Base-by-base conservation (phyloP, 2,888 invertebrate genomes). In the Caenorhabditis sinica region DNA sequence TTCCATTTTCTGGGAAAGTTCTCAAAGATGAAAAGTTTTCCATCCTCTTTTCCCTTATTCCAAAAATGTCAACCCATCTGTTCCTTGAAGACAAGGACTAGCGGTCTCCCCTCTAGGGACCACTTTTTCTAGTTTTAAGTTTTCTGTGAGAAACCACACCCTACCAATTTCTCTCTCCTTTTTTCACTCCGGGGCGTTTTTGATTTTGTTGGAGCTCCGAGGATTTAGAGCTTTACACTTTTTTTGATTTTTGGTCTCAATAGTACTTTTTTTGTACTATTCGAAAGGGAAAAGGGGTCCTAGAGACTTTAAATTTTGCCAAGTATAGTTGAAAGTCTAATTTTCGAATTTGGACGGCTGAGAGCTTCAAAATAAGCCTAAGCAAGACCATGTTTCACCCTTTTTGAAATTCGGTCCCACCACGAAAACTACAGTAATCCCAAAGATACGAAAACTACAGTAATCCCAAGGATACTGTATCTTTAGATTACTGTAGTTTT, bases 121-220 rank as follows among this genome's bases (percentile, higher is more conserved):
- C 63, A 85, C 23, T 51, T 51, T 84, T 17, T 91, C 92, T 82
- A 93, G 68, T 28, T 91, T 85, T 76, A 86, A 87, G 85, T 92
- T 92, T 63, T 89, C 88, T 13, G 94, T 94, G 85, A 94, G 94
- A 60, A 95, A 93, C 28, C 25, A 40, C 51, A 49, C 49, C 13
- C 49, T 49, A 8, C 3, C 5, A 23, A 15, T 56, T 4, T 56
- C 28, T 9, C 40, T 11, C 8, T 40, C 13, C 13, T 5, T 40
- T 40, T 13, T 40, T 13, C 11, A 13, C 11, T 13, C 8, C 40
- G 11, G 13, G 8, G 33, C 4, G 33, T 33, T 33, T 33, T 33
- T 33, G 40, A 40, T 40, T 56, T 23, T 28, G 56, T n/a, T n/a
- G n/a, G n/a, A n/a, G n/a, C n/a, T n/a, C n/a, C n/a, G 56, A 28